Evolutionary conservation across 2,888 invertebrate genomes (phyloP).

Genomic region (Cybosia mesomella): DNA sequence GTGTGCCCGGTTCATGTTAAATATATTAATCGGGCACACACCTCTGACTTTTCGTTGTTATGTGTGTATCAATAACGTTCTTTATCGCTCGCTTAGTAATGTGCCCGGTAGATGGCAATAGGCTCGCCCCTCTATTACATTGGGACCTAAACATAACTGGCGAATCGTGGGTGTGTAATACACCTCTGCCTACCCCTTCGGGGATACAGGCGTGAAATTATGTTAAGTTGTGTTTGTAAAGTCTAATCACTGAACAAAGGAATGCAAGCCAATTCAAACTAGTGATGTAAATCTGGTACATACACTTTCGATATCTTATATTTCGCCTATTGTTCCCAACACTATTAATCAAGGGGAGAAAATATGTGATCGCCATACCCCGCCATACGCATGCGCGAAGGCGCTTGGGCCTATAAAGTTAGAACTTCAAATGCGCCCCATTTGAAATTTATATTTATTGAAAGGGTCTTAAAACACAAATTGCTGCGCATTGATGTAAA

Average conservation of each 20-base stretch:
- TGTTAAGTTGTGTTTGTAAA: no score
- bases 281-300: background rate
- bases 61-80: no score
- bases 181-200: no score
- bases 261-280: background rate
- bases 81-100: no score
- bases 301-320: conserved; percentile 1
- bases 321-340: conserved; percentile 15
- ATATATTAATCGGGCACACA: no score
- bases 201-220: no score
- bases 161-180: no score
- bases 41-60: no score
- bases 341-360: conserved; percentile 37
- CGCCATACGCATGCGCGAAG: conserved; percentile 42
- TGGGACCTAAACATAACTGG: no score
- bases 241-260: background rate
- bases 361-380: conserved; percentile 14
- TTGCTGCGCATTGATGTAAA: background rate
- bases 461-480: fast-evolving
- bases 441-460: conserved; percentile 7
- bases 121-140: no score
- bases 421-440: background rate
- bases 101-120: no score
- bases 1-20: no score
- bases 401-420: conserved; percentile 19